Conservation (phyloP, 2,888 invertebrate genomes). For the Amorpha juglandis region DNA sequence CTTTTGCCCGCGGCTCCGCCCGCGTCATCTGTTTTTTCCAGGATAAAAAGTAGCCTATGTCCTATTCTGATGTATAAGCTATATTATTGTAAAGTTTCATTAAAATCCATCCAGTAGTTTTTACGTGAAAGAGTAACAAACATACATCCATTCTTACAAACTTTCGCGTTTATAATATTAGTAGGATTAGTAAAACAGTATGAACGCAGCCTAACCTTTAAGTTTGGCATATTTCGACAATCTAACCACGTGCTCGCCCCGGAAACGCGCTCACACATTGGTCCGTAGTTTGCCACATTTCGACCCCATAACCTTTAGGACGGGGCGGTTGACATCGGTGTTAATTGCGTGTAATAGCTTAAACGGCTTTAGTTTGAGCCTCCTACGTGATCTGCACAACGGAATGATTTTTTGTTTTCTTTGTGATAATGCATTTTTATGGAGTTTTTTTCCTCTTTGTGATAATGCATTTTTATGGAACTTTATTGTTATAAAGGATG, state of each 20-base stretch:
- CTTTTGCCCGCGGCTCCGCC: no score
- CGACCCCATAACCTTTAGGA: conserved; percentile 28
- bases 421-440: neutral
- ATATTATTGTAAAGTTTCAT: no score
- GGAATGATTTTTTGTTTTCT: neutral
- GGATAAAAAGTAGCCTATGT: no score
- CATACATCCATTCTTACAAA: no score
- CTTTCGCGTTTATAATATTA: no score
- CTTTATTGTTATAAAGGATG: no score
- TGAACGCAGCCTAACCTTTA: conserved; percentile 19
- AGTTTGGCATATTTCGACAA: conserved; percentile 19
- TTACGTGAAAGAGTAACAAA: no score
- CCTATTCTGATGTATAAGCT: no score
- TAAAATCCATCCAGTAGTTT: no score
- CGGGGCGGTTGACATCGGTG: conserved; percentile 18
- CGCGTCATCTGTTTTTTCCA: no score
- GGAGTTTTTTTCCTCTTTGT: neutral
- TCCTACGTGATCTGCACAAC: neutral
- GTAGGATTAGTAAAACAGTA: neutral
- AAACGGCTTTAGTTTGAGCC: conserved; percentile 3
- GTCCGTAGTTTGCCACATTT: conserved; percentile 30
- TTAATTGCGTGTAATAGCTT: conserved; percentile 14
- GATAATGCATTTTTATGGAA: neutral
- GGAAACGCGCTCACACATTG: conserved; percentile 13
- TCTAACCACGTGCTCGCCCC: conserved; percentile 26